Evolutionary conservation across 1,140 invertebrate genomes (phyloP), one percentile per base, ranked within the genome.

Genomic region (Bombus balteatus): DNA sequence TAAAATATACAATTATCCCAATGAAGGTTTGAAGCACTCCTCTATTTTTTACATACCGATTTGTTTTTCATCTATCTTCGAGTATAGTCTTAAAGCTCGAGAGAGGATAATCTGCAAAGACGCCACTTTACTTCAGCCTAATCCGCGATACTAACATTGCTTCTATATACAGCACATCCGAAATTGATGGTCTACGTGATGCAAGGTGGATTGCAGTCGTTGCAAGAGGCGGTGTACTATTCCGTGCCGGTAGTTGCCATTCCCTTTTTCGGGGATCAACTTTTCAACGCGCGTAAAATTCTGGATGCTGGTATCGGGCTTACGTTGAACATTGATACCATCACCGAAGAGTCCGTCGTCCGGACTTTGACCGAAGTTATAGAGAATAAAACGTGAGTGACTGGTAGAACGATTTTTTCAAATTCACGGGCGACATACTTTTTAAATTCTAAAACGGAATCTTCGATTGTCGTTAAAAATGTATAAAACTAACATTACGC

Each of bases 121-220:
- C 18, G 68, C 57, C 62, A 65, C 72, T 82, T 86, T 76, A 68
- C 43, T 47, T 80, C 39, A 68, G 34, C 66, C 8, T 25, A 39
- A 85, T 72, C 28, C 53, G 22, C 9, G 66, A 53, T 89, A 75
- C 81, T 83, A 87, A 81, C 22, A 70, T 83, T 81, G 82, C 76
- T 91, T 89, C 86, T 85, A 73, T 66, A 92, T 92, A 47, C 81
- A 96, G 96, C 93, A 65, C 96, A 96, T 92, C 92, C 93, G 13
- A 95, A 95, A 78, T 87, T 94, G n/a, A 94, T 95, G 90, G 89
- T 95, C 9, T 96, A 96, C 90, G 94, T 97, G 43, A 96, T 96
- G 88, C 96, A 97, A 87, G 96, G 96, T 81, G 96, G 96, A 37
- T 92, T 96, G 65, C 95, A 96, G 80, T 96, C 96, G 37, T 92